Evolutionary conservation across 1,140 invertebrate species (phyloP), one percentile per base, ranked within the genome.

Genomic region (Trachelipus rathkii): DNA sequence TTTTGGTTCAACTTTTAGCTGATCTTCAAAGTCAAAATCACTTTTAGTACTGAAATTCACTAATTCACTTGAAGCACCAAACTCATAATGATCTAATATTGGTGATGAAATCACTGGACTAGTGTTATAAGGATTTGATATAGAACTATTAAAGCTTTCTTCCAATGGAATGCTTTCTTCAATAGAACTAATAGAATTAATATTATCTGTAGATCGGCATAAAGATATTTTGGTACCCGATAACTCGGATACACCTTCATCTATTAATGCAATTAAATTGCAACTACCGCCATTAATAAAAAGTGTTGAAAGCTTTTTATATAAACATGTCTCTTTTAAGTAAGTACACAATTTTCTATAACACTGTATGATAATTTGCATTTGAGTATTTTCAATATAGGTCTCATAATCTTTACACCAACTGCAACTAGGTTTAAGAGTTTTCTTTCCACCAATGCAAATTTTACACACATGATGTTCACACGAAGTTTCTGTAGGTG

Each of bases 291-390:
- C 83, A 75, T 83, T 73, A 83, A 83, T 81, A 88, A 84, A 81
- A 91, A 60, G 73, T 6, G 82, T 83, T 33, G 83, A 79, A 44
- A 81, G 85, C 73, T 87, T 87, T 80, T 87, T 87, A 83, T 90
- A 93, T 69, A 93, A 87, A 21, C 88, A 87, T 5, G 91, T 92
- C 74, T 88, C 89, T 73, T 89, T 89, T 75, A 96, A 86, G 85
- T 92, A 94, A 83, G 91, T 88, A 87, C 94, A 96, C 11, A 96
- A 86, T 81, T 93, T 93, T 85, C 93, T 93, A 83, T 95, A 96
- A 86, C 93, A 94, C 82, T 93, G 91, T 72, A 96, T 84, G 23
- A 95, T 85, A 82, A 93, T 91, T 73, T 91, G 87, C 82, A 96
- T 85, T 78, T 92, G 90, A 76, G 90, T 90, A 85, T 95, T 95